Conservation (phyloP, 2,797 vertebrate genomes). For the Oreonectes daqikongensis region DNA sequence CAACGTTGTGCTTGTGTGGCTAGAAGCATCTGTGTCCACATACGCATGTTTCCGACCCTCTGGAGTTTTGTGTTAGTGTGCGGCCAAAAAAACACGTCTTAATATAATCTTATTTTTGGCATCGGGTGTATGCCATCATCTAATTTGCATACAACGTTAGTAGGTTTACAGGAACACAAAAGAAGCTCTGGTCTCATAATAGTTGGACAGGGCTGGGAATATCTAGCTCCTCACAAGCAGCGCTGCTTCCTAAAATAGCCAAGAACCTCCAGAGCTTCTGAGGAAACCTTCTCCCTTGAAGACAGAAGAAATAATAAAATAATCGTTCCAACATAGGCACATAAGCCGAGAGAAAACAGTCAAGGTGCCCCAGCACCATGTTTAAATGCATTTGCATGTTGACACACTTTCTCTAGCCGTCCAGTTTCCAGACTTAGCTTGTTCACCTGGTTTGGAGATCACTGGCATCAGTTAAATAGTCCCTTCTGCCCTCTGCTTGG, state of each 20-base stretch:
- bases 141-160: constrained; percentile 28
- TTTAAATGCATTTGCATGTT: constrained; percentile 44
- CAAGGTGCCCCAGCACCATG: constrained; percentile 46
- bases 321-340: constrained; percentile 51
- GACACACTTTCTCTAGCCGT: constrained; percentile 51
- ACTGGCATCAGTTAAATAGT: constrained; percentile 31
- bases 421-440: constrained; percentile 27
- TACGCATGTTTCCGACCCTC: constrained; percentile 1
- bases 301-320: constrained; percentile 27
- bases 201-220: constrained; percentile 31
- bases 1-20: neutral
- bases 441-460: constrained; percentile 39
- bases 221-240: constrained; percentile 16
- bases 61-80: constrained; percentile 37
- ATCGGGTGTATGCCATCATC: too few relatives aligned
- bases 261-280: constrained; percentile 19
- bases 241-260: constrained; percentile 41
- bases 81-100: constrained; percentile 16
- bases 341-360: constrained; percentile 40
- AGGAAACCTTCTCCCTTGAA: constrained; percentile 34
- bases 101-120: too few relatives aligned
- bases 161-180: neutral
- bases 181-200: constrained; percentile 19
- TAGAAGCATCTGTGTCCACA: neutral
- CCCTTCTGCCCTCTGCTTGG: constrained; percentile 18